Conservation (phyloP, 2,888 invertebrate species). For the Arctia plantaginis region DNA sequence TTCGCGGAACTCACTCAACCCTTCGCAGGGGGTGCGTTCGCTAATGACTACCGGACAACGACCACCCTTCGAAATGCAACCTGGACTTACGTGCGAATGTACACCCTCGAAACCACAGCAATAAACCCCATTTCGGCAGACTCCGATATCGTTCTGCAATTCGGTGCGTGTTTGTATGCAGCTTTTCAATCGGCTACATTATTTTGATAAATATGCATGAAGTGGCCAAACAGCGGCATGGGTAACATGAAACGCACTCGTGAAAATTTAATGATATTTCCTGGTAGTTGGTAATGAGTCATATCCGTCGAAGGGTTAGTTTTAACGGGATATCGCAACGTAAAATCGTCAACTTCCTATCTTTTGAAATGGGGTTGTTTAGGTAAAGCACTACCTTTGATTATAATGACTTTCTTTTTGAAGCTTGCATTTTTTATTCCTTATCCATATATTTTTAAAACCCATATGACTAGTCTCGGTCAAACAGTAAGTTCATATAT, state of each 20-base stretch:
- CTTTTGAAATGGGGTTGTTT: conserved; percentile 48
- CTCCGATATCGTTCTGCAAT: conserved; percentile 68
- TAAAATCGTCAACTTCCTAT: conserved; percentile 75
- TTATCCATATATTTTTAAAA: background rate
- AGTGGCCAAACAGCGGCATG: conserved; percentile 78
- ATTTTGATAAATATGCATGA: conserved; percentile 87
- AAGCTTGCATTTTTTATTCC: background rate
- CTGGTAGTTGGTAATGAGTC: conserved; percentile 84
- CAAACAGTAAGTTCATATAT: background rate
- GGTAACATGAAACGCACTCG: conserved; percentile 84
- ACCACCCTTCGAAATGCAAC: conserved; percentile 73
- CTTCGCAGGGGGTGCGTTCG: conserved; percentile 77
- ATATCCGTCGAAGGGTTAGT: conserved; percentile 84
- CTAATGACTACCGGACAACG: conserved; percentile 81
- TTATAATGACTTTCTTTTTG: conserved; percentile 35
- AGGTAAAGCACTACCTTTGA: conserved; percentile 51
- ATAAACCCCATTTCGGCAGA: conserved; percentile 75
- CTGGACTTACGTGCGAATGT: conserved; percentile 69
- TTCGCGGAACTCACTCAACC: conserved; percentile 81
- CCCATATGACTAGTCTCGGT: background rate
- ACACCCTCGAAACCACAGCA: conserved; percentile 78
- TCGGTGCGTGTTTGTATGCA: conserved; percentile 85
- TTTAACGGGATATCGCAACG: conserved; percentile 77
- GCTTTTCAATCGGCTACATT: conserved; percentile 85
- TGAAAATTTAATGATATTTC: conserved; percentile 86